Percentiles rank a stretch among this genome's conserved stretches.
Evolutionary conservation across 2,888 invertebrate species (phyloP).

Genomic region (Acheta domesticus): DNA sequence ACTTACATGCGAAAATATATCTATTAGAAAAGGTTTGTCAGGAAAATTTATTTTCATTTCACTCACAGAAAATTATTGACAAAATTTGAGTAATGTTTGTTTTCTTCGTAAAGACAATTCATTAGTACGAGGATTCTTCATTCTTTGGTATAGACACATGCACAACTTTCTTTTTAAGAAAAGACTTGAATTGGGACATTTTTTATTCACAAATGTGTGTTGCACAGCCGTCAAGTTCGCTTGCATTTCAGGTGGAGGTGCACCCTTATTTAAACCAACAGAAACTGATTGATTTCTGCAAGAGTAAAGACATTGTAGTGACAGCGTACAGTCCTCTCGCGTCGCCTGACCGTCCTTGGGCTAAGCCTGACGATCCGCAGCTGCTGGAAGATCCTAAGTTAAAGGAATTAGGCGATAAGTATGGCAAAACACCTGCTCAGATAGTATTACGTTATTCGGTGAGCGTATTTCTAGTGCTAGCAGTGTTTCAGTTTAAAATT

Average conservation of each 20-base stretch:
- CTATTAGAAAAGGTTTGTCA: too few relatives aligned
- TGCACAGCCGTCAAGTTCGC: neutral
- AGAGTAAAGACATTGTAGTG: constrained; percentile 59
- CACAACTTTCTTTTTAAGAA: too few relatives aligned
- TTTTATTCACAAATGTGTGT: too few relatives aligned
- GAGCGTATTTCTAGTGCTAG: neutral
- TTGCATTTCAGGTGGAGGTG: constrained; percentile 48
- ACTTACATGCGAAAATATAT: too few relatives aligned
- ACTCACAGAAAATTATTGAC: too few relatives aligned
- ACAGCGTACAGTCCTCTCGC: constrained; percentile 68
- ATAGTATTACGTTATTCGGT: constrained; percentile 65
- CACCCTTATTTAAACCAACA: constrained; percentile 70
- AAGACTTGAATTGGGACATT: too few relatives aligned
- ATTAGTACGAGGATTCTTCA: too few relatives aligned
- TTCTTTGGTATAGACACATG: too few relatives aligned
- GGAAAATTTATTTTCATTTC: too few relatives aligned
- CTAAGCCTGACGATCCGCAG: constrained; percentile 63
- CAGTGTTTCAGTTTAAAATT: too few relatives aligned
- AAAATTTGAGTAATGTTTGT: too few relatives aligned
- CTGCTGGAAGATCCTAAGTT: constrained; percentile 68
- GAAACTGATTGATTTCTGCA: constrained; percentile 65
- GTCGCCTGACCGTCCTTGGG: constrained; percentile 69
- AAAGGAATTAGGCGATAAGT: constrained; percentile 59
- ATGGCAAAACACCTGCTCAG: constrained; percentile 66
- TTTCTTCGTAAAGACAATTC: too few relatives aligned